Conservation (phyloP, 1,140 invertebrate species). For the Dreissena polymorpha region DNA sequence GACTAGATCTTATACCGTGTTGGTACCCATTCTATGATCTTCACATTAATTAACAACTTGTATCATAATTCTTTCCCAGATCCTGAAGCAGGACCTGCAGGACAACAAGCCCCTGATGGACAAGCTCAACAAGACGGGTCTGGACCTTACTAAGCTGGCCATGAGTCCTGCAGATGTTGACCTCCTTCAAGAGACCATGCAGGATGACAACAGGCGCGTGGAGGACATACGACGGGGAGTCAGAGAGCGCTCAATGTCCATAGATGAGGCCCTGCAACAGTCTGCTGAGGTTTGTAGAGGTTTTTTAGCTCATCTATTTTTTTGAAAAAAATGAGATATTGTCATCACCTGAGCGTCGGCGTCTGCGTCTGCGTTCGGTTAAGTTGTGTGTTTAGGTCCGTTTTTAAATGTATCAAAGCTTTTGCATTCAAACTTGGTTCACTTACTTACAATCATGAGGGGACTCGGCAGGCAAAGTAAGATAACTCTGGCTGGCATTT, state of each 20-base stretch:
- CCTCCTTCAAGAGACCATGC: constrained; percentile 92
- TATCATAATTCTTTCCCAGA: constrained; percentile 65
- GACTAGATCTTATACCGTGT: too few relatives aligned
- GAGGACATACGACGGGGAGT: constrained; percentile 90
- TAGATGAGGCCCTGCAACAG: constrained; percentile 93
- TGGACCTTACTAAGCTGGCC: constrained; percentile 91
- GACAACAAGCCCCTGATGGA: constrained; percentile 97
- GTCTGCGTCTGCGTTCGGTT: too few relatives aligned
- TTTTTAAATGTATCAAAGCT: too few relatives aligned
- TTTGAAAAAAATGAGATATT: too few relatives aligned
- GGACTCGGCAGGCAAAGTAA: too few relatives aligned
- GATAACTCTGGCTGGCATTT: too few relatives aligned
- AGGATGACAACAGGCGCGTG: constrained; percentile 93
- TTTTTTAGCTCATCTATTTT: too few relatives aligned
- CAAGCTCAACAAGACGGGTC: constrained; percentile 96
- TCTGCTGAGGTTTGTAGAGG: constrained; percentile 78
- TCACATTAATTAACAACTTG: not conserved
- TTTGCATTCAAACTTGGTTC: too few relatives aligned
- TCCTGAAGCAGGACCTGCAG: constrained; percentile 92
- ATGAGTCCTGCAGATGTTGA: constrained; percentile 92
- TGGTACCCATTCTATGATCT: too few relatives aligned
- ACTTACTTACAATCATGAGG: too few relatives aligned
- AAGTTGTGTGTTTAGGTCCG: too few relatives aligned
- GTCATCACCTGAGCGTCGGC: too few relatives aligned
- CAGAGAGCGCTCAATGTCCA: constrained; percentile 92